These are phyloP conservation scores for Apaloderma vittatum DNA, from an alignment of 2,113 vertebrate genomes.

Conservation along the genomic window DNA sequence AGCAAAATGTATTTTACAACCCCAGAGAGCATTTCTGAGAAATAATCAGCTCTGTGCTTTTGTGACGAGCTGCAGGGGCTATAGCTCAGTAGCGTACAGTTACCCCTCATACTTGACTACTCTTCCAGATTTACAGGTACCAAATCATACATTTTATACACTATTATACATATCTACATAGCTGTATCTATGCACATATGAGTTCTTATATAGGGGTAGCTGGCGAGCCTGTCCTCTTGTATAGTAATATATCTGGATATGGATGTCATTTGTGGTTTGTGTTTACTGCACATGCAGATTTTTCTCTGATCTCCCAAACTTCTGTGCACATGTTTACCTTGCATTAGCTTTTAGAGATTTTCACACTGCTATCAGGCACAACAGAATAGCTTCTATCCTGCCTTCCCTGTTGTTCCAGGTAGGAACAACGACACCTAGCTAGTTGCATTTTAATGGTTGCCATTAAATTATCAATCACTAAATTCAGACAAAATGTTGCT, in stretches of 20 bases:
- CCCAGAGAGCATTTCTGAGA: conserved; percentile 16
- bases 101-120: not conserved
- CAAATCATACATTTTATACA: not conserved
- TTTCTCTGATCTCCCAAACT: not conserved
- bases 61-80: conserved; percentile 3
- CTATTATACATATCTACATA: not conserved
- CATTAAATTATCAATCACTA: not conserved
- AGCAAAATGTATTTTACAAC: conserved; percentile 30
- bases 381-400: not conserved
- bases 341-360: conserved; percentile 14
- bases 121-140: not conserved
- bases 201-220: not conserved
- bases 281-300: not conserved
- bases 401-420: not conserved
- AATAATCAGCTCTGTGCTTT: conserved; percentile 37
- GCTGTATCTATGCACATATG: not conserved
- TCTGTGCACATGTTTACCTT: not conserved
- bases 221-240: not conserved
- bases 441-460: not conserved
- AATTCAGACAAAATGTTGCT: not conserved
- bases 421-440: not conserved
- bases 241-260: not conserved
- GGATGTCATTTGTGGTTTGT: not conserved
- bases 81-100: conserved; percentile 14
- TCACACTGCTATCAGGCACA: not conserved